phyloP scores from a whole-genome alignment of 2,888 invertebrate species.

The Drosophila pseudotakahashii region DNA sequence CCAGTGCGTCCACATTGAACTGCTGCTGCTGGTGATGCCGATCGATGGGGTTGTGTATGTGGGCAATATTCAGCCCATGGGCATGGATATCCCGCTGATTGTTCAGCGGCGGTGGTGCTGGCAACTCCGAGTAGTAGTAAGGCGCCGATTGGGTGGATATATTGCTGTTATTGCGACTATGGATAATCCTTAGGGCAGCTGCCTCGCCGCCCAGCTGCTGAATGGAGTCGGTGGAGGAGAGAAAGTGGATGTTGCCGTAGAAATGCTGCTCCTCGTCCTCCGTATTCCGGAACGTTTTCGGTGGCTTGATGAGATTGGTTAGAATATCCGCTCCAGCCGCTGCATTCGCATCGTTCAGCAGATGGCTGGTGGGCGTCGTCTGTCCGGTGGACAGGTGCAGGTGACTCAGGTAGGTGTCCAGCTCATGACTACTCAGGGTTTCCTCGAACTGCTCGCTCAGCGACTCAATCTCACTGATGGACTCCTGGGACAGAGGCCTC shows the following conservation, averaged over 20 bases:
- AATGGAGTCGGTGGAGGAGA: constrained; percentile 83
- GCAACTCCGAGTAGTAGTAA: constrained; percentile 92
- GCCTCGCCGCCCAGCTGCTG: constrained; percentile 76
- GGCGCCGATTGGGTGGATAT: constrained; percentile 90
- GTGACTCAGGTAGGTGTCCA: constrained; percentile 89
- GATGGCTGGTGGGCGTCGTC: constrained; percentile 53
- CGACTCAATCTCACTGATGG: constrained; percentile 88
- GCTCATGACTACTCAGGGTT: constrained; percentile 86
- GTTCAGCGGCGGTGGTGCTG: constrained; percentile 86
- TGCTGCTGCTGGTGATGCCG: constrained; percentile 45
- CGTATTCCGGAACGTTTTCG: constrained; percentile 83
- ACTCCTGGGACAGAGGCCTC: constrained; percentile 91
- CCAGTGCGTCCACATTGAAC: constrained; percentile 87
- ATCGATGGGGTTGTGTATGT: constrained; percentile 86
- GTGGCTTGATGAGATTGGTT: constrained; percentile 83
- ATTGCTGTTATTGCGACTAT: constrained; percentile 87
- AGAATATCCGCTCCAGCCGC: constrained; percentile 67
- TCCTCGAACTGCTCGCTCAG: constrained; percentile 86
- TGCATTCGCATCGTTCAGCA: constrained; percentile 68
- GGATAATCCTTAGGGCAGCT: constrained; percentile 84
- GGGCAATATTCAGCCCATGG: constrained; percentile 78
- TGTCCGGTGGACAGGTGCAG: constrained; percentile 80
- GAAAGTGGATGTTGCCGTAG: constrained; percentile 83
- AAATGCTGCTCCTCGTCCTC: constrained; percentile 81
- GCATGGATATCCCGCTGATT: constrained; percentile 89